phyloP scores from a whole-genome alignment of 1,140 invertebrate species.

The Listronotus bonariensis region DNA sequence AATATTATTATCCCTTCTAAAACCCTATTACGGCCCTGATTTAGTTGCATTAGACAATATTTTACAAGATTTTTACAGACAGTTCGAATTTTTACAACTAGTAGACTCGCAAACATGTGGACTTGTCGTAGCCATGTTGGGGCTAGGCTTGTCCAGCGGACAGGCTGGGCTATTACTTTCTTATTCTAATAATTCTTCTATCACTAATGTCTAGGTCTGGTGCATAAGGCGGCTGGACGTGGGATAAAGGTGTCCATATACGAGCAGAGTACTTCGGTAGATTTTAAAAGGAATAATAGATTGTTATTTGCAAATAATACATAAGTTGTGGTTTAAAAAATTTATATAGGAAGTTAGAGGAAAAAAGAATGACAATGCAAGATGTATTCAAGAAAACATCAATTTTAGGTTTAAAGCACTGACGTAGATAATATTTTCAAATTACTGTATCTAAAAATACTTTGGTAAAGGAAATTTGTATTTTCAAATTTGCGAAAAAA shows the following conservation, averaged over 20 bases:
- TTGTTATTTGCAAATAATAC: too few species aligned
- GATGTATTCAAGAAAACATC: too few species aligned
- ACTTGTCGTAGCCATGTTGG: conserved; percentile 20
- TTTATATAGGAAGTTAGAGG: too few species aligned
- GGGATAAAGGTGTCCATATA: neutral
- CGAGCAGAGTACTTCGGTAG: neutral
- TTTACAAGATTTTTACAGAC: conserved; percentile 29
- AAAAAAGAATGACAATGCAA: too few species aligned
- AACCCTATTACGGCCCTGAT: conserved; percentile 17
- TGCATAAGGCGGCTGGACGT: conserved; percentile 15
- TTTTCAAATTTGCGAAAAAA: too few species aligned
- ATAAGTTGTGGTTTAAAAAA: too few species aligned
- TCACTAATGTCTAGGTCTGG: conserved; percentile 33
- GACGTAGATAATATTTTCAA: too few species aligned
- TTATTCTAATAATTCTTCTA: conserved; percentile 27
- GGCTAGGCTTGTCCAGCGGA: conserved; percentile 14
- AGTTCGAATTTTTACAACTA: conserved; percentile 20
- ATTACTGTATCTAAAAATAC: too few species aligned
- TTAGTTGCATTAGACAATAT: conserved; percentile 29
- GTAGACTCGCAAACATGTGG: conserved; percentile 23
- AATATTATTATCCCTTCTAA: too few species aligned
- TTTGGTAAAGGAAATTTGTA: too few species aligned
- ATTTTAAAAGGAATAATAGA: too few species aligned
- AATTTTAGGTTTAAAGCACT: too few species aligned
- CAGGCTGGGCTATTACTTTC: conserved; percentile 24